These are phyloP conservation scores for Athalia rosae DNA, from an alignment of 2,888 invertebrate genomes.

Conservation along the genomic window DNA sequence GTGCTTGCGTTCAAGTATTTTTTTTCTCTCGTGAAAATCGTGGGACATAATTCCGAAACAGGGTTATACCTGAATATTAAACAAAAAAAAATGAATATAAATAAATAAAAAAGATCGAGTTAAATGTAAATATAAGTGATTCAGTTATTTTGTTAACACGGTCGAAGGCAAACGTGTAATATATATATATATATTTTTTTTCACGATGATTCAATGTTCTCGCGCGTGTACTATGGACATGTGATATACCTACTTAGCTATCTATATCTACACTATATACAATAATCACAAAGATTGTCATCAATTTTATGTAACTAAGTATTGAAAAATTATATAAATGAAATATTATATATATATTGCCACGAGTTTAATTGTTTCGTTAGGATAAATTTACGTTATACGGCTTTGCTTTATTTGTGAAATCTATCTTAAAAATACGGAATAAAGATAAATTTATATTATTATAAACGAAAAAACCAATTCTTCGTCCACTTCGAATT, in stretches of 20 bases:
- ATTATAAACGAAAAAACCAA: background rate
- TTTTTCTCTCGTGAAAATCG: too few relatives aligned
- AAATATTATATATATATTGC: slow-evolving; percentile 8
- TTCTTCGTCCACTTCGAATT: too few relatives aligned
- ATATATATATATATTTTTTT: background rate
- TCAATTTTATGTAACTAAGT: background rate
- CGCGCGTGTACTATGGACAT: slow-evolving; percentile 35
- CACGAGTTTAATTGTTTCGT: too few relatives aligned
- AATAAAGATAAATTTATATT: slow-evolving; percentile 39
- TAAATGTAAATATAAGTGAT: background rate
- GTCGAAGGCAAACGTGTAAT: background rate
- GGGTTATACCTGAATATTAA: too few relatives aligned
- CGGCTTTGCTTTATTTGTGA: slow-evolving; percentile 13
- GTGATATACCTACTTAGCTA: slow-evolving; percentile 33
- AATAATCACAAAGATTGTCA: slow-evolving; percentile 28
- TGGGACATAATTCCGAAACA: too few relatives aligned
- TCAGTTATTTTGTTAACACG: background rate
- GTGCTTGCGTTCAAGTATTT: too few relatives aligned
- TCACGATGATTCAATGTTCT: slow-evolving; percentile 18
- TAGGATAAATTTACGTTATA: slow-evolving; percentile 18
- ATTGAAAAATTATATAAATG: slow-evolving; percentile 1
- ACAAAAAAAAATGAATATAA: too few relatives aligned
- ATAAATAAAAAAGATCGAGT: background rate
- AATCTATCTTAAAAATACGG: slow-evolving; percentile 14
- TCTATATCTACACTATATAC: background rate